These are phyloP conservation scores for Triplophysa bombifrons DNA, from an alignment of 2,797 vertebrate genomes.

Conservation along the genomic window DNA sequence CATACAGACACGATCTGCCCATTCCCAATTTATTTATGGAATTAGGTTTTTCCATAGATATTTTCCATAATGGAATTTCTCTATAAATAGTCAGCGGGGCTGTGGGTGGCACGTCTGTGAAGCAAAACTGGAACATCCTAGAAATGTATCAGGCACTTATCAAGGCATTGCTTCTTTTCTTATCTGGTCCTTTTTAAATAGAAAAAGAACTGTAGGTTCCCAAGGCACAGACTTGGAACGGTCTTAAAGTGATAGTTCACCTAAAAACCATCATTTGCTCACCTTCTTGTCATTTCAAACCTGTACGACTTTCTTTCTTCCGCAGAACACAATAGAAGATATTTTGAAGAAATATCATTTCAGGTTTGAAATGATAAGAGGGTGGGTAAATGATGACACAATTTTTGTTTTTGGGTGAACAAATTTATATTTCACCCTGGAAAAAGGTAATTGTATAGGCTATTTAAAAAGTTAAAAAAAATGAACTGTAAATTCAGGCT, in stretches of 20 bases:
- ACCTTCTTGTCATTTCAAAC: too few relatives aligned
- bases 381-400: too few relatives aligned
- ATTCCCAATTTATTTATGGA: constrained; percentile 57
- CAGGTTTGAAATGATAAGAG: too few relatives aligned
- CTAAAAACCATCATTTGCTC: too few relatives aligned
- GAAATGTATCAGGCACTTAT: constrained; percentile 39
- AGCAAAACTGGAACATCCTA: constrained; percentile 43
- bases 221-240: constrained; percentile 22
- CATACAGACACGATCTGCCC: constrained; percentile 31
- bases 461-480: too few relatives aligned
- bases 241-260: not conserved
- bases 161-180: constrained; percentile 19
- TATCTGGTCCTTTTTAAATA: constrained; percentile 14
- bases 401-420: too few relatives aligned
- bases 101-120: constrained; percentile 51
- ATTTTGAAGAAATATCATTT: too few relatives aligned
- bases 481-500: not conserved
- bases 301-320: too few relatives aligned
- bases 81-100: constrained; percentile 53
- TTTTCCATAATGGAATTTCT: constrained; percentile 58
- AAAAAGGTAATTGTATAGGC: constrained; percentile 8
- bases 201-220: constrained; percentile 16
- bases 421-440: not conserved
- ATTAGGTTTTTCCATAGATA: constrained; percentile 49
- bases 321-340: too few relatives aligned